These are phyloP conservation scores for Hexactinellida sp. DNA, from an alignment of 37 sponge, comb jelly and placozoan genomes.

Conservation along the genomic window DNA sequence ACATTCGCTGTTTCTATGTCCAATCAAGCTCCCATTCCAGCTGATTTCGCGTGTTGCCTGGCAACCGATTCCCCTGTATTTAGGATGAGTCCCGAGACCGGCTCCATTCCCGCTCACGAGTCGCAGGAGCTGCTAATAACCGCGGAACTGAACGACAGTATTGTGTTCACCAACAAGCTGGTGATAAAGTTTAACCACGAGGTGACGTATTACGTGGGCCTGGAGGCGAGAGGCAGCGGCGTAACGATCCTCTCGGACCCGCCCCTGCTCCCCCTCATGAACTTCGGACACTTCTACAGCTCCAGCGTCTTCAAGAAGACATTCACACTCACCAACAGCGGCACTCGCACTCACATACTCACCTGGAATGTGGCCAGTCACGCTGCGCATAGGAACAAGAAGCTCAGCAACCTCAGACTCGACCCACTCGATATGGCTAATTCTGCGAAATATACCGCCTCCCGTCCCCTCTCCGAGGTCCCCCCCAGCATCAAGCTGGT, in stretches of 20 bases:
- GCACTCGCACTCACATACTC: conserved; percentile 26
- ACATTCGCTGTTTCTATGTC: conserved; percentile 45
- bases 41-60: conserved; percentile 63
- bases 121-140: conserved; percentile 57
- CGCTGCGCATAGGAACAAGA: neutral
- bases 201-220: conserved; percentile 43
- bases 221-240: conserved; percentile 66
- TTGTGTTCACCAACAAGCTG: conserved; percentile 78
- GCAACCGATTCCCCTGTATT: conserved; percentile 55
- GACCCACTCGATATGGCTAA: conserved; percentile 13
- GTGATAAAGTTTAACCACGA: conserved; percentile 51
- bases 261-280: conserved; percentile 46
- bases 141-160: conserved; percentile 62
- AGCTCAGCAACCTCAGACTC: neutral
- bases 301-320: conserved; percentile 33
- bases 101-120: conserved; percentile 43
- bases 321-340: conserved; percentile 63
- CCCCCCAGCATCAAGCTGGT: neutral
- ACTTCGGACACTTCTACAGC: conserved; percentile 85
- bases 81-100: conserved; percentile 45
- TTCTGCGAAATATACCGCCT: neutral
- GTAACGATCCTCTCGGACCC: conserved; percentile 82
- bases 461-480: neutral
- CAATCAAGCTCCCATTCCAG: conserved; percentile 81
- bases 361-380: conserved; percentile 28